A percentile compares a stretch with the other conserved stretches of the same genome.
Conservation (phyloP, 2,797 vertebrate genomes). For the Simalia tracyae region DNA sequence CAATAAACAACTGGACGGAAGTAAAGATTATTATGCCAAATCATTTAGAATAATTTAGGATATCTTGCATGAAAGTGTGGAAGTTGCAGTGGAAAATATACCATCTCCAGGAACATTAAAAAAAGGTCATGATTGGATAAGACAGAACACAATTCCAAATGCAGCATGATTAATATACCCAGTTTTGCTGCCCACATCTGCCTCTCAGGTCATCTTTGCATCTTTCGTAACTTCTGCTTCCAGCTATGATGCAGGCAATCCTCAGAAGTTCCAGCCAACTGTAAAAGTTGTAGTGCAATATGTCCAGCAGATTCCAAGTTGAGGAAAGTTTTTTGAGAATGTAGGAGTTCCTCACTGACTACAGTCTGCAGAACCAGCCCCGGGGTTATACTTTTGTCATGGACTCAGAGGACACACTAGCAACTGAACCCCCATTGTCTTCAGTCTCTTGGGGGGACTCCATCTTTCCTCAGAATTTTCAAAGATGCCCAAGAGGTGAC, state of each 20-base stretch:
- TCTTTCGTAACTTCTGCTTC: background rate
- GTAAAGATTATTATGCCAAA: background rate
- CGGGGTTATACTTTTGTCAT: background rate
- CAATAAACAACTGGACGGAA: background rate
- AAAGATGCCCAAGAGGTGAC: background rate
- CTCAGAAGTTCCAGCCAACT: background rate
- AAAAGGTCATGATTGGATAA: background rate
- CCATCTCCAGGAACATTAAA: background rate
- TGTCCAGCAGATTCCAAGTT: background rate
- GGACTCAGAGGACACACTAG: background rate
- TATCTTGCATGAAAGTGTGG: background rate
- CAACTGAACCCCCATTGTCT: background rate
- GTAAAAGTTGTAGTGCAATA: background rate
- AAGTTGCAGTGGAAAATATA: background rate
- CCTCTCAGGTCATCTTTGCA: background rate
- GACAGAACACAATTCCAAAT: background rate
- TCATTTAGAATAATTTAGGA: background rate
- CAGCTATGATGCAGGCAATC: background rate
- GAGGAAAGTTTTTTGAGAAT: background rate
- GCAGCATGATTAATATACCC: background rate
- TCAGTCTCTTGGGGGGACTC: background rate
- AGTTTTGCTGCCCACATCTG: background rate
- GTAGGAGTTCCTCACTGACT: background rate
- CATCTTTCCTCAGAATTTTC: background rate
- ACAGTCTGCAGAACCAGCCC: background rate